Conservation (phyloP, 2,888 invertebrate species). For the Dicranocentrus wangi region DNA sequence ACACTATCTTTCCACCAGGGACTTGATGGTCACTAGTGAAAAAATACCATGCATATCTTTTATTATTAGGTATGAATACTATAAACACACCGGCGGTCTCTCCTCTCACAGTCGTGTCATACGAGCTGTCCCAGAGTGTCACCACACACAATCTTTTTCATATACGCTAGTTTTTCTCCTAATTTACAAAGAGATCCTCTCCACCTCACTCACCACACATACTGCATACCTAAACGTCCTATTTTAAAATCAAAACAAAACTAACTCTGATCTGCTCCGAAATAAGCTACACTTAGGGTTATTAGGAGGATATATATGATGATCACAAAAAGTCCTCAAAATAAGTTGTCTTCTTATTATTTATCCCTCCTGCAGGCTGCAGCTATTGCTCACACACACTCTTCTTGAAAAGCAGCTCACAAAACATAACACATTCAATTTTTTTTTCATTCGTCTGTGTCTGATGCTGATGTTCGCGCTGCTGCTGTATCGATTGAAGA, state of each 20-base stretch:
- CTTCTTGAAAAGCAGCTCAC: neutral
- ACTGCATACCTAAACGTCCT: neutral
- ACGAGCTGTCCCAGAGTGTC: too few relatives aligned
- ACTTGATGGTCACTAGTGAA: too few relatives aligned
- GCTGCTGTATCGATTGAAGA: conserved; percentile 61
- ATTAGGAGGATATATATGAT: too few relatives aligned
- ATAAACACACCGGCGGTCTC: neutral
- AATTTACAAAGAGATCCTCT: neutral
- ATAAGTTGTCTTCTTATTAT: too few relatives aligned
- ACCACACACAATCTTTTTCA: too few relatives aligned
- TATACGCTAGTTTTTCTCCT: neutral
- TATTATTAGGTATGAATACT: too few relatives aligned
- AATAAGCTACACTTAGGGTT: too few relatives aligned
- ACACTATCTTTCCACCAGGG: conserved; percentile 2
- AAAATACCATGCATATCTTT: too few relatives aligned
- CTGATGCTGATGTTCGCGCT: conserved; percentile 56
- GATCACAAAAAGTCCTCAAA: too few relatives aligned
- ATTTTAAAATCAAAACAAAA: too few relatives aligned
- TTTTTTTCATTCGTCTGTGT: conserved; percentile 21
- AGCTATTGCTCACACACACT: conserved; percentile 5
- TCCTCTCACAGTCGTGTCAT: neutral
- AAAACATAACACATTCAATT: conserved; percentile 18
- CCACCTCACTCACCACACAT: neutral
- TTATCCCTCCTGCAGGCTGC: conserved; percentile 39
- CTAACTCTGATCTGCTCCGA: too few relatives aligned